These are phyloP conservation scores for Aurelia sp. DNA, from an alignment of 30 jellyfish, hydroid and myxozoan species.

Conservation along the genomic window DNA sequence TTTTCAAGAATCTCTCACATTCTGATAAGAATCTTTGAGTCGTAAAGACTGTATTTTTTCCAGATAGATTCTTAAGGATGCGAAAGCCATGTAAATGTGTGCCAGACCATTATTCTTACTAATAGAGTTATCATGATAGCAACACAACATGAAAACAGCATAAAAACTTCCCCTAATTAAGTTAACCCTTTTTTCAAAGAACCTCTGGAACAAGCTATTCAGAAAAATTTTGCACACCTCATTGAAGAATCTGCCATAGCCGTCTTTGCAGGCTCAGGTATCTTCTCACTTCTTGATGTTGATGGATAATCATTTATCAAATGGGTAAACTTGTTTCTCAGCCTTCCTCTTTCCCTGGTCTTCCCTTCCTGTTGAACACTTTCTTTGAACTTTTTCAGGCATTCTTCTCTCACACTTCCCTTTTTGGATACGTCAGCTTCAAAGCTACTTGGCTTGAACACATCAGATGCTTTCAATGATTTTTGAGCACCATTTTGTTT, in stretches of 20 bases:
- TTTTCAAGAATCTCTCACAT: too few species aligned
- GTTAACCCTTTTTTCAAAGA: neutral
- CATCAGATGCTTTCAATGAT: conserved; percentile 43
- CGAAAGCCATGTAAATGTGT: too few species aligned
- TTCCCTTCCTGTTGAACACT: neutral
- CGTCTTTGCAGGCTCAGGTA: too few species aligned
- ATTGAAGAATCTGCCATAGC: too few species aligned
- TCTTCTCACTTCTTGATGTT: neutral
- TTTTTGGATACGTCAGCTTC: neutral
- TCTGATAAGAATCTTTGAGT: too few species aligned
- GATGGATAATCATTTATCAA: conserved; percentile 13
- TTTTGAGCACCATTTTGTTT: neutral
- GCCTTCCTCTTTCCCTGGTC: conserved; percentile 20
- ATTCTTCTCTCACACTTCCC: conserved; percentile 31
- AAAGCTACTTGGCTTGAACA: conserved; percentile 1
- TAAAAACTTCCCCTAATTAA: neutral
- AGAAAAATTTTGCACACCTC: too few species aligned
- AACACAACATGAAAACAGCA: neutral
- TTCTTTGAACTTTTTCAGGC: conserved; percentile 31
- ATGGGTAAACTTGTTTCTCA: conserved; percentile 75
- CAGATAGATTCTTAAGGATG: too few species aligned
- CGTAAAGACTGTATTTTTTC: too few species aligned
- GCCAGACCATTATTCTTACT: too few species aligned
- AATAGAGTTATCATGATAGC: too few species aligned
- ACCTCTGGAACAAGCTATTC: neutral